Base-by-base conservation (phyloP, 2,113 vertebrate species). In the Bubo bubo region DNA sequence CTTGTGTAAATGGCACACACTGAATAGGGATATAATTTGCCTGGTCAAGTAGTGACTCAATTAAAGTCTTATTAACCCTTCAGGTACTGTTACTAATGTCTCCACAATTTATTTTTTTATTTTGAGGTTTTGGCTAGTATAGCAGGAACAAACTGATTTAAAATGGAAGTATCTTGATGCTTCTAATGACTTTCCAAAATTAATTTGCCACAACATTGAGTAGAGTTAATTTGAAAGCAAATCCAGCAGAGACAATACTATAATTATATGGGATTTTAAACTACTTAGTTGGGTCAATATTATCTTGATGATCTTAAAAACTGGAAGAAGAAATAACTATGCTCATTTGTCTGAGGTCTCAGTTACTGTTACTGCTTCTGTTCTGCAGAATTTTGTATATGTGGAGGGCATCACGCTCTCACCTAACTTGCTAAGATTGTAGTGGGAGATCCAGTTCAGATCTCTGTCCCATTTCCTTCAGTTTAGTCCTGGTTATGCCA, bases 1-100 rank as follows among this genome's bases (percentile, higher is more conserved):
- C 43, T 96, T 97, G 94, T 93, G 90, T 90, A 93, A 97, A 98
- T 96, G 95, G 97, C 95, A 97, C 86, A 85, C 95, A 86, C 87
- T 88, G 95, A 95, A 91, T 64, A 88, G 68, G 72, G 73, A 91
- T 96, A 93, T 95, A 87, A 98, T 96, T 93, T 97, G 41, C 88
- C 92, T 96, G 97, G 97, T 98, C 97, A 97, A 97, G 88, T 91
- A 95, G 82, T 84, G 91, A 90, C 92, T 97, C 90, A 92, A 93
- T 97, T 96, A 95, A 56, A 64, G 60, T 64, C 50, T 59, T 95
- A 76, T 97, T 98, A 97, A 98, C 95, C 93, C 96, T 97, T 98
- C 93, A 93, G 63, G 35, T 92, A 70, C 83, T 88, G 47, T 66
- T 91, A 77, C 27, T 75, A 80, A 83, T 49, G 15, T 68, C 12